phyloP scores from a whole-genome alignment of 2,113 vertebrate genomes.

The Eleginops maclovinus region DNA sequence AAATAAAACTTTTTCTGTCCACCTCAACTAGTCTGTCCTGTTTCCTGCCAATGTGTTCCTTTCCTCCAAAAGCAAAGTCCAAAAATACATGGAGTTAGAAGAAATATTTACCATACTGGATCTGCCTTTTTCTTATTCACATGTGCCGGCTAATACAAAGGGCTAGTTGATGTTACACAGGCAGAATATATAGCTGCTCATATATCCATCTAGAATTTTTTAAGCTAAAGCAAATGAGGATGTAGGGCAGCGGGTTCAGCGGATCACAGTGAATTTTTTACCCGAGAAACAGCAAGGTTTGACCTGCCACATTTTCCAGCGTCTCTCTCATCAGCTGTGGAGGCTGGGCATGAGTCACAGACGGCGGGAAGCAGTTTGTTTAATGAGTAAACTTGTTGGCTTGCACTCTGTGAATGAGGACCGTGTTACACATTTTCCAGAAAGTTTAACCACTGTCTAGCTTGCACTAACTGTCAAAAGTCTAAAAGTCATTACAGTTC shows the following conservation, averaged over 20 bases:
- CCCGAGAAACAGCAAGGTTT: not conserved
- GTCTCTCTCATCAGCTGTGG: not conserved
- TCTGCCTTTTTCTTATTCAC: not conserved
- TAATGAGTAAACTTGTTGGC: constrained; percentile 41
- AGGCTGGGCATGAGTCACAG: constrained; percentile 32
- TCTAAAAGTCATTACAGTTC: not conserved
- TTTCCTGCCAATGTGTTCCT: not conserved
- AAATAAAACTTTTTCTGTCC: not conserved
- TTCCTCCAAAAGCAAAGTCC: not conserved
- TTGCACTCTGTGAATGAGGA: not conserved
- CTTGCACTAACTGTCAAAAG: not conserved
- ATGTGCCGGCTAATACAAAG: not conserved
- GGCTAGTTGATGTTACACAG: not conserved
- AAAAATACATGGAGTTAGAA: too few relatives aligned
- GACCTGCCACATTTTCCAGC: not conserved
- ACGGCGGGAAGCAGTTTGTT: constrained; percentile 10
- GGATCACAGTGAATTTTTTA: not conserved
- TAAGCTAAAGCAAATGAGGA: not conserved
- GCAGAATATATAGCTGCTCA: not conserved
- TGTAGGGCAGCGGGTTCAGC: not conserved
- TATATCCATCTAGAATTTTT: not conserved
- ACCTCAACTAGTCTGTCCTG: not conserved
- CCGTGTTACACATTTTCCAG: constrained; percentile 16
- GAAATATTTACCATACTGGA: not conserved
- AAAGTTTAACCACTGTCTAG: not conserved